phyloP scores from a whole-genome alignment of 1,140 invertebrate species.

The Panagrolaimus sp. region DNA sequence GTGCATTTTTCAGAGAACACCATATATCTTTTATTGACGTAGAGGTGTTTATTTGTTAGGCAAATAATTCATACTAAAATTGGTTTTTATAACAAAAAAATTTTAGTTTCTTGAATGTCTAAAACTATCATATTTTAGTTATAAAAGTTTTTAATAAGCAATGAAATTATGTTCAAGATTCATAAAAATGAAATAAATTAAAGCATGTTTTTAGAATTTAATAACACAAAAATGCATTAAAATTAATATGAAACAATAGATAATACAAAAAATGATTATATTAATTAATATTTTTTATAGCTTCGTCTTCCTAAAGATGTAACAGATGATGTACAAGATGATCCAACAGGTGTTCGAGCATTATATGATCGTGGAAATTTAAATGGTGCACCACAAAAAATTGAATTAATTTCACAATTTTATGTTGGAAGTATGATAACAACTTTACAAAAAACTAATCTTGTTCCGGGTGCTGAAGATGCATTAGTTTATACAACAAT shows the following conservation, averaged over 20 bases:
- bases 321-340: slow-evolving; percentile 94
- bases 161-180: too few species aligned
- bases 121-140: too few species aligned
- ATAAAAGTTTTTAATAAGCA: too few species aligned
- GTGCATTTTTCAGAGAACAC: neutral
- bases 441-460: slow-evolving; percentile 74
- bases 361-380: slow-evolving; percentile 93
- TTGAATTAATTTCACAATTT: slow-evolving; percentile 80
- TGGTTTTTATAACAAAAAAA: too few species aligned
- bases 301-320: slow-evolving; percentile 78
- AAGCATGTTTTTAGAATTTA: too few species aligned
- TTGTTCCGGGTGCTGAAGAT: slow-evolving; percentile 93
- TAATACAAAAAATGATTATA: slow-evolving; percentile 15
- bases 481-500: slow-evolving; percentile 90
- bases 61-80: too few species aligned
- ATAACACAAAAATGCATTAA: neutral
- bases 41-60: too few species aligned
- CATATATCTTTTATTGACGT: neutral
- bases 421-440: slow-evolving; percentile 87
- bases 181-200: too few species aligned
- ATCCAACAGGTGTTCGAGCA: slow-evolving; percentile 94
- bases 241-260: neutral
- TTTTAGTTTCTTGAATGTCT: too few species aligned
- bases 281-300: slow-evolving; percentile 59
- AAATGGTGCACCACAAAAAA: slow-evolving; percentile 93